These are phyloP conservation scores for Phenganax subtilis DNA, from an alignment of 92 coral and sea anemone species.

Conservation along the genomic window DNA sequence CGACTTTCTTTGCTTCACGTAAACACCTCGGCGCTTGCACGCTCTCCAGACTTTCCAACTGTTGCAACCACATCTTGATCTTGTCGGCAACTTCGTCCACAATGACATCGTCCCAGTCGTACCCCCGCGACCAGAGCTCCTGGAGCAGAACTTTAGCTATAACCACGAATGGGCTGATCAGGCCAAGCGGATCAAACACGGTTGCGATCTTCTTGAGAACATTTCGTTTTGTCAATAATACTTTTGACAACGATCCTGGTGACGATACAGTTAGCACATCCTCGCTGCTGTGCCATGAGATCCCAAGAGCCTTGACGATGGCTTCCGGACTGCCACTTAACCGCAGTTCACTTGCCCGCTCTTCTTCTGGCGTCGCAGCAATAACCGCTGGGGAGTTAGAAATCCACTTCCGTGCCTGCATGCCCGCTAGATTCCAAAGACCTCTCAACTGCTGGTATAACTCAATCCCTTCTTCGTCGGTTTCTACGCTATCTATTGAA, in stretches of 20 bases:
- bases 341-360: conserved; percentile 49
- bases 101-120: conserved; percentile 54
- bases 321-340: conserved; percentile 26
- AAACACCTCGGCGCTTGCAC: conserved; percentile 53
- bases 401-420: conserved; percentile 56
- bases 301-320: neutral
- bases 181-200: conserved; percentile 54
- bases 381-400: conserved; percentile 48
- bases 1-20: conserved; percentile 35
- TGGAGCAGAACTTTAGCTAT: conserved; percentile 59
- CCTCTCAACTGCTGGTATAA: conserved; percentile 41
- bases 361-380: conserved; percentile 48
- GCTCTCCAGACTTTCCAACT: conserved; percentile 33
- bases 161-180: conserved; percentile 44
- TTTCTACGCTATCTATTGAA: too few species aligned
- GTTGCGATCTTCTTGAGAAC: conserved; percentile 49
- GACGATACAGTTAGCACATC: conserved; percentile 28
- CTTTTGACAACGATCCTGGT: neutral
- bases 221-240: conserved; percentile 45
- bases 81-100: conserved; percentile 45
- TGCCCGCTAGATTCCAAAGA: conserved; percentile 38
- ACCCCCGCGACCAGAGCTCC: conserved; percentile 49
- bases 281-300: conserved; percentile 35
- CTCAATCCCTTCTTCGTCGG: conserved; percentile 38
- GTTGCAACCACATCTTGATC: conserved; percentile 48